phyloP scores from a whole-genome alignment of 2,797 vertebrate species.

The Catamblyrhynchus diadema region DNA sequence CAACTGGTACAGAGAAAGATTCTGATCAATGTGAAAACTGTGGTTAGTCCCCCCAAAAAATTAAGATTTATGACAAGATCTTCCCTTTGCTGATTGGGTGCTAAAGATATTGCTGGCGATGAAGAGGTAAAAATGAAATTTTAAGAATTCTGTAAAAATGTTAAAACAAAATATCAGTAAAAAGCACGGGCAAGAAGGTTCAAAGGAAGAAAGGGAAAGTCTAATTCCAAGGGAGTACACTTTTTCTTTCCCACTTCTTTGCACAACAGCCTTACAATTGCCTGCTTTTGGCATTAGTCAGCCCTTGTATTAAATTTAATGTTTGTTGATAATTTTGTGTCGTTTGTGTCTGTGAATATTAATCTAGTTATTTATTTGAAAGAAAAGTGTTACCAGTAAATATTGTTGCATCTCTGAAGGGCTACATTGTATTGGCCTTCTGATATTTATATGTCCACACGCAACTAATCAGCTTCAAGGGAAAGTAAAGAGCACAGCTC shows the following conservation, averaged over 20 bases:
- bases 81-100: neutral
- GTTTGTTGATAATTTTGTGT: constrained; percentile 3
- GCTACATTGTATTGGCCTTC: constrained; percentile 12
- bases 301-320: neutral
- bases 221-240: neutral
- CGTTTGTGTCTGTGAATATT: constrained; percentile 40
- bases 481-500: constrained; percentile 36
- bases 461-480: neutral
- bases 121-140: neutral
- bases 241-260: neutral
- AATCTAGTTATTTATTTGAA: constrained; percentile 40
- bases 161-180: neutral
- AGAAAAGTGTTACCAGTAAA: constrained; percentile 39
- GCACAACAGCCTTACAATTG: neutral
- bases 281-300: neutral
- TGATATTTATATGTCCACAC: constrained; percentile 55
- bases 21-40: neutral
- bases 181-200: neutral
- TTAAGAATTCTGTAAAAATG: neutral
- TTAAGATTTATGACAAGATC: neutral
- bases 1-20: neutral
- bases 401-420: constrained; percentile 27
- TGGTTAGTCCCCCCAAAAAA: neutral
- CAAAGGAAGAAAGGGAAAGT: neutral
- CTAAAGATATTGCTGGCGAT: neutral